Conservation (phyloP, 2,888 invertebrate species). For the Torymus aiolomorphi region DNA sequence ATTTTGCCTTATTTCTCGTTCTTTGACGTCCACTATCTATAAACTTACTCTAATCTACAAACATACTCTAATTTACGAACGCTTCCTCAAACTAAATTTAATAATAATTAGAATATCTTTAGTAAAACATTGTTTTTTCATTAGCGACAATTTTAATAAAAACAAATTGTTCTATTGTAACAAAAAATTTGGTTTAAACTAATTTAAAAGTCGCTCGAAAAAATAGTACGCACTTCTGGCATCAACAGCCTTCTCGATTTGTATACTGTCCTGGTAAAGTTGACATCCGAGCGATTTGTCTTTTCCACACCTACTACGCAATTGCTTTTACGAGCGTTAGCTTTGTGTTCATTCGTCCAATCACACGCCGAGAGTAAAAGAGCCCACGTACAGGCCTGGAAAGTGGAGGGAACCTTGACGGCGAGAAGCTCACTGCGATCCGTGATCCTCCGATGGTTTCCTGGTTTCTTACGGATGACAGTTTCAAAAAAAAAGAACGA, state of each 20-base stretch:
- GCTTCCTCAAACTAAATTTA: too few relatives aligned
- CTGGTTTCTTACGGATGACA: constrained; percentile 67
- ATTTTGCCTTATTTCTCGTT: too few relatives aligned
- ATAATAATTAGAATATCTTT: too few relatives aligned
- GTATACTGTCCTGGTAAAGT: constrained; percentile 66
- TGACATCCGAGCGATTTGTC: constrained; percentile 71
- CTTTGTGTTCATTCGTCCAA: constrained; percentile 62
- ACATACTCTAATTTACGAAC: too few relatives aligned
- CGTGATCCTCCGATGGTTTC: constrained; percentile 65
- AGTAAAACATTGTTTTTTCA: too few relatives aligned
- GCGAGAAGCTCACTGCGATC: neutral
- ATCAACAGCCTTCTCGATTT: constrained; percentile 16
- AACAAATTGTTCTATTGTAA: too few relatives aligned
- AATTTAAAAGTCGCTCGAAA: too few relatives aligned
- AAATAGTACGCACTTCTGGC: neutral
- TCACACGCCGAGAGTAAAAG: constrained; percentile 39
- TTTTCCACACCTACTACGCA: constrained; percentile 60
- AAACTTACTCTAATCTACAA: too few relatives aligned
- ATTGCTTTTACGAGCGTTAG: constrained; percentile 63
- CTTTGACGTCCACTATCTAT: too few relatives aligned
- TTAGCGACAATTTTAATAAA: too few relatives aligned
- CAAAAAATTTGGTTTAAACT: too few relatives aligned
- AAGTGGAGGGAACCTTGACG: constrained; percentile 44
- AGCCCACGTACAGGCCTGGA: too few relatives aligned
- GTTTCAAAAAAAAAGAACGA: constrained; percentile 63